Conservation (phyloP, 2,797 vertebrate genomes). For the Phrynocephalus forsythii region DNA sequence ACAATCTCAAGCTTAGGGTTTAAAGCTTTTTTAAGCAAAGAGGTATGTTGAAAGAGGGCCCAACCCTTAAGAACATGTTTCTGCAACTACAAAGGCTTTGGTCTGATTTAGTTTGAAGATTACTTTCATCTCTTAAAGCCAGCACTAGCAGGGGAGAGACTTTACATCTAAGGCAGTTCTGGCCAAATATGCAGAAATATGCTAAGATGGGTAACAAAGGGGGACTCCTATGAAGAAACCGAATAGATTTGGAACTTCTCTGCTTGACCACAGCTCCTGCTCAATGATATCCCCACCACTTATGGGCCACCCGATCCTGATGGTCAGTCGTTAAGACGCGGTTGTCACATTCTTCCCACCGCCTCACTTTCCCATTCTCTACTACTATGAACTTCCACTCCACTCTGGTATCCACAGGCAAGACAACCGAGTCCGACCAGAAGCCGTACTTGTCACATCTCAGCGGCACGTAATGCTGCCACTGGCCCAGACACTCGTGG, state of each 20-base stretch:
- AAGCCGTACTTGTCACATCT: conserved; percentile 81
- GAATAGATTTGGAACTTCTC: background rate
- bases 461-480: conserved; percentile 85
- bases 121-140: conserved; percentile 13
- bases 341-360: conserved; percentile 95
- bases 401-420: conserved; percentile 83
- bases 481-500: conserved; percentile 87
- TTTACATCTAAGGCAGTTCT: background rate
- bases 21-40: conserved; percentile 11
- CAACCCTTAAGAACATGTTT: conserved; percentile 9
- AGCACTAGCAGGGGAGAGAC: background rate
- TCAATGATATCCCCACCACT: conserved; percentile 88
- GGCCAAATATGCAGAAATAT: background rate
- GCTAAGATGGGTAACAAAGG: conserved; percentile 10
- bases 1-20: conserved; percentile 27
- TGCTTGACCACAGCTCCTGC: conserved; percentile 29
- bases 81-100: accelerated
- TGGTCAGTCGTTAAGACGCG: conserved; percentile 84
- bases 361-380: conserved; percentile 85
- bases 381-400: conserved; percentile 96
- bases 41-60: conserved; percentile 35
- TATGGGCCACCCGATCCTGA: conserved; percentile 82
- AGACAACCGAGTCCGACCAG: conserved; percentile 83
- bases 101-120: conserved; percentile 15
- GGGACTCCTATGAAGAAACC: conserved; percentile 33